Conservation (phyloP, 2,888 invertebrate species). For the Chironomus tentans region DNA sequence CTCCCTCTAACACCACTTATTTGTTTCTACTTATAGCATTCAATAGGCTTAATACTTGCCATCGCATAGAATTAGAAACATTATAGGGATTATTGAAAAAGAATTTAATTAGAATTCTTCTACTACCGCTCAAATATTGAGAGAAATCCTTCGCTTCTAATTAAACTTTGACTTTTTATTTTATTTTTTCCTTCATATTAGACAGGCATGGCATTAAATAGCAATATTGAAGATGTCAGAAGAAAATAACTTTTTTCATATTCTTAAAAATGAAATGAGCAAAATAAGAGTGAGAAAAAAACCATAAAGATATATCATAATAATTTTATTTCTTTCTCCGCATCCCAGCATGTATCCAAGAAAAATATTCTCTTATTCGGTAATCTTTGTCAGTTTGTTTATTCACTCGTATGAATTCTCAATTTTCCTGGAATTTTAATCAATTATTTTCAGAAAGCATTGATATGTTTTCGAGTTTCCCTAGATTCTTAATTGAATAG, state of each 20-base stretch:
- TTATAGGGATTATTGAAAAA: background rate
- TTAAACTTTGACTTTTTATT: constrained; percentile 4
- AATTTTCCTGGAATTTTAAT: background rate
- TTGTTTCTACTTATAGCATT: background rate
- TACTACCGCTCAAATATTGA: no score
- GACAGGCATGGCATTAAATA: background rate
- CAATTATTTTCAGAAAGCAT: no score
- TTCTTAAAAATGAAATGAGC: background rate
- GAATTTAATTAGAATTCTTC: constrained; percentile 21
- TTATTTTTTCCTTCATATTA: no score
- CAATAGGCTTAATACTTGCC: background rate
- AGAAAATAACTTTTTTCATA: background rate
- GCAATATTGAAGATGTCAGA: background rate
- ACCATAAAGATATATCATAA: constrained; percentile 1
- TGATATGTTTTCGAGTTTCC: no score
- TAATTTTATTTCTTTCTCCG: background rate
- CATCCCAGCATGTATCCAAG: no score
- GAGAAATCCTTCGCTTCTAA: background rate
- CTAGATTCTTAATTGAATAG: no score
- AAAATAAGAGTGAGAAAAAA: background rate
- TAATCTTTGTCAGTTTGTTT: no score
- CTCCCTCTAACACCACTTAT: background rate
- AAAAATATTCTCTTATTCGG: no score
- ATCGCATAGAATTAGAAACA: background rate
- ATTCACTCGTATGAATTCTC: background rate